phyloP scores from a whole-genome alignment of 2,113 vertebrate genomes.

The Triplophysa tibetana region DNA sequence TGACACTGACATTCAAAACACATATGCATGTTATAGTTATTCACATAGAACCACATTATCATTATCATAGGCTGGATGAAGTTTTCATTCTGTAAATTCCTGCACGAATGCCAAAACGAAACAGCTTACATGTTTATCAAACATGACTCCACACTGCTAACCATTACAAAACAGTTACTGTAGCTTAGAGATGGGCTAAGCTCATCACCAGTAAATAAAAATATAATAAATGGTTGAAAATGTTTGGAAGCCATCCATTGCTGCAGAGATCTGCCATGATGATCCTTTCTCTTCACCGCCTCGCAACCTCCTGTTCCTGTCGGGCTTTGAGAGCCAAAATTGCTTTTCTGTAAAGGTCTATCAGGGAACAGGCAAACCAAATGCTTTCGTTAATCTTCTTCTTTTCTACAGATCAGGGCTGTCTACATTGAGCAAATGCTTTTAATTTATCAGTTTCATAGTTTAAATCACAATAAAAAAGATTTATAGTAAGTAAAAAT shows the following conservation, averaged over 20 bases:
- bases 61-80: no score
- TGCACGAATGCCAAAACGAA: neutral
- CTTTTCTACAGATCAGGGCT: constrained; percentile 23
- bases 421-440: neutral
- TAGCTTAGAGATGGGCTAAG: neutral
- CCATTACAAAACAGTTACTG: neutral
- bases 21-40: no score
- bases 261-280: neutral
- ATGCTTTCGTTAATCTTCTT: neutral
- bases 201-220: neutral
- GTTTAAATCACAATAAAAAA: neutral
- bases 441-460: neutral
- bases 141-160: neutral
- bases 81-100: no score
- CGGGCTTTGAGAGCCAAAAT: constrained; percentile 84
- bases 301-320: constrained; percentile 71
- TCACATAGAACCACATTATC: no score
- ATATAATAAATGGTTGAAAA: neutral
- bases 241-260: neutral
- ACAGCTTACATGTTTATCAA: neutral
- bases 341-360: constrained; percentile 85
- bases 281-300: constrained; percentile 21
- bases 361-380: constrained; percentile 43
- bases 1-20: no score
- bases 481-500: neutral